A percentile compares a stretch with the other conserved stretches of the same genome.
Conservation (phyloP, 2,888 invertebrate genomes). For the Yponomeuta sedellus region DNA sequence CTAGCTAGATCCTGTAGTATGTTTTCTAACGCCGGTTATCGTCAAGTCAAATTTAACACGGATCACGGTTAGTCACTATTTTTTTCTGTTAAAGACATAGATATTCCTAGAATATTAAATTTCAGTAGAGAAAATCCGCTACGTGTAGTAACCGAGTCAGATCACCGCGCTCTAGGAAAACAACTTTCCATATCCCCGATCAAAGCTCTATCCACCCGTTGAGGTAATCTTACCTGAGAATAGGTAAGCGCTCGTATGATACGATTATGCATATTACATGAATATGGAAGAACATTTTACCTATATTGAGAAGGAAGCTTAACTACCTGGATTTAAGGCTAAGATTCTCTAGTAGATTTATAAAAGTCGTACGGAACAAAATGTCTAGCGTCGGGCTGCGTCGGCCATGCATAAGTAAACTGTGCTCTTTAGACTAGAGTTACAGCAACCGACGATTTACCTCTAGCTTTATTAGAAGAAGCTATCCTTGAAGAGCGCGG, state of each 20-base stretch:
- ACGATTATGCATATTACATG: constrained; percentile 17
- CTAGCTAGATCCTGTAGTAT: too few relatives aligned
- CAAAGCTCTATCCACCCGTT: neutral
- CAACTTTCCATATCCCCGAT: neutral
- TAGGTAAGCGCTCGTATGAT: constrained; percentile 16
- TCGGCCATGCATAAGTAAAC: constrained; percentile 6
- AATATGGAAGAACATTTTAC: constrained; percentile 13
- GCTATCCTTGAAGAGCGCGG: neutral
- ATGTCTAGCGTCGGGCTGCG: neutral
- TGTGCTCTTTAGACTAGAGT: neutral
- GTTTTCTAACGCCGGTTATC: too few relatives aligned
- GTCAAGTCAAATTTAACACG: too few relatives aligned
- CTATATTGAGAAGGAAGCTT: constrained; percentile 7
- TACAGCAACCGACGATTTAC: neutral
- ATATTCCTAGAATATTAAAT: neutral
- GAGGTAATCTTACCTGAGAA: constrained; percentile 12
- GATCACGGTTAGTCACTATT: too few relatives aligned
- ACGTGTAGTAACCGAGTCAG: neutral
- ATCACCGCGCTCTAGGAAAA: neutral
- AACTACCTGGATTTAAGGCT: neutral
- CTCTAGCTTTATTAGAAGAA: constrained; percentile 4
- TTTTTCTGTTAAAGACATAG: too few relatives aligned
- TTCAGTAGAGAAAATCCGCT: neutral
- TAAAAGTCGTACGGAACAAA: neutral
- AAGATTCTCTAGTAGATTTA: constrained; percentile 1